Percentiles rank a stretch among this genome's conserved stretches.
phyloP scores from a whole-genome alignment of 2,113 vertebrate genomes.

The Illadopsis cleaveri region DNA sequence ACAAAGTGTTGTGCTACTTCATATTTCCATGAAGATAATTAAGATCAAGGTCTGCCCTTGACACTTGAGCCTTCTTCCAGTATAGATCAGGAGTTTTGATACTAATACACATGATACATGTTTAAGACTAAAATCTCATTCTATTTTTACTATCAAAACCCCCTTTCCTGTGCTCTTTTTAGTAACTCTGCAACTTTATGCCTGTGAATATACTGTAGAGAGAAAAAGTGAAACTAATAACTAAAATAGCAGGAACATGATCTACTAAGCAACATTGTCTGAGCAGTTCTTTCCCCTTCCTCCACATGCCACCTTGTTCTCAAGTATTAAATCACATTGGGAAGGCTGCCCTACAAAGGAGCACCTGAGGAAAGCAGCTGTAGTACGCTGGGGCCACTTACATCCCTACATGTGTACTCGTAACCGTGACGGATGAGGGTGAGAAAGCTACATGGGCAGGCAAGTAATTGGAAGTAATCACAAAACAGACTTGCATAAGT shows the following conservation, averaged over 20 bases:
- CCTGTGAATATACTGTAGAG: neutral
- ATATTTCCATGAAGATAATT: neutral
- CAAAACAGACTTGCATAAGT: conserved; percentile 52
- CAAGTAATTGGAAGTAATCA: conserved; percentile 40
- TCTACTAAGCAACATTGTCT: neutral
- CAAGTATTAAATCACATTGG: conserved; percentile 2
- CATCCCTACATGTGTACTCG: neutral
- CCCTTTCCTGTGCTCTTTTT: neutral
- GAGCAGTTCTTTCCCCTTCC: neutral
- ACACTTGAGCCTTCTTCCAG: neutral
- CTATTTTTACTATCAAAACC: neutral
- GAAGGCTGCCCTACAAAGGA: conserved; percentile 13
- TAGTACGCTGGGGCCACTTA: neutral
- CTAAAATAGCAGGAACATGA: neutral
- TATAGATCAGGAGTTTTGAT: neutral
- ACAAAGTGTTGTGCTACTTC: neutral
- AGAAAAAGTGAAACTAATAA: neutral
- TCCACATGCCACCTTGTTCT: neutral
- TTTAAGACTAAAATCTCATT: neutral
- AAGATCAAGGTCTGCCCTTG: neutral
- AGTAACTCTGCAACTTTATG: neutral
- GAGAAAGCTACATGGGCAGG: conserved; percentile 44
- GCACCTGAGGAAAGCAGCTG: neutral
- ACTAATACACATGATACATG: neutral
- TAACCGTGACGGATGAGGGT: neutral